Evolutionary conservation across 1,140 invertebrate genomes (phyloP), one percentile per base, ranked within the genome.

Genomic region (Plectrocnemia conspersa): DNA sequence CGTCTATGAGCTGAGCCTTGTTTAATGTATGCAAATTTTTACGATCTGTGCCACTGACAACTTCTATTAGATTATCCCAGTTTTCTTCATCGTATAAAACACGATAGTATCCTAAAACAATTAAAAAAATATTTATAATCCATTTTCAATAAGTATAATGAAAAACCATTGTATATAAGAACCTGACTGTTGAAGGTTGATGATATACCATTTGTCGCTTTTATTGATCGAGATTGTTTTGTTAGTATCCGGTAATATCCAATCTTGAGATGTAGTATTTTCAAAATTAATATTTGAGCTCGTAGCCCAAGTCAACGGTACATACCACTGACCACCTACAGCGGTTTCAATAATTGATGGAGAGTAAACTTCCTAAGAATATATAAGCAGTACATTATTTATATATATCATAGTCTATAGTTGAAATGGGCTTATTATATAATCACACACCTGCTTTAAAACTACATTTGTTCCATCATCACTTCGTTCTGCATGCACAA

Each of bases 1-100:
- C 89, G 61, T 90, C 84, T 3, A 92, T 70, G 1, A 91, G 68
- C 66, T 91, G 86, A 0, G 85, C 88, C 48, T 88, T 71, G 71
- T 90, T 92, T 3, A 85, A 68, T 0, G 77, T 61, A 38, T 84
- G 75, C 53, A 92, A 86, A 1, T 60, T 64, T 1, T 65, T 59
- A 57, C 75, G 76, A n/a, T 56, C 25, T 11, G 6, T 10, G 18
- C 56, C 63, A 1, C 59, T 54, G 6, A 84, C 56, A 4, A 72
- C 74, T 1, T 47, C 45, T 0, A 67, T 66, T 5, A 83, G 64
- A 1, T 69, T 68, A 2, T 62, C 27, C 73, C 79, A 79, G 55
- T 82, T 79, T 1, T 66, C 42, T 0, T 60, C 41, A 32, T 83
- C 80, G 50, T 84, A 84, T 58, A 79, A 76, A 0, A 84, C 80